Base-by-base conservation (phyloP, 2,113 vertebrate species). In the Dissostichus mawsoni region DNA sequence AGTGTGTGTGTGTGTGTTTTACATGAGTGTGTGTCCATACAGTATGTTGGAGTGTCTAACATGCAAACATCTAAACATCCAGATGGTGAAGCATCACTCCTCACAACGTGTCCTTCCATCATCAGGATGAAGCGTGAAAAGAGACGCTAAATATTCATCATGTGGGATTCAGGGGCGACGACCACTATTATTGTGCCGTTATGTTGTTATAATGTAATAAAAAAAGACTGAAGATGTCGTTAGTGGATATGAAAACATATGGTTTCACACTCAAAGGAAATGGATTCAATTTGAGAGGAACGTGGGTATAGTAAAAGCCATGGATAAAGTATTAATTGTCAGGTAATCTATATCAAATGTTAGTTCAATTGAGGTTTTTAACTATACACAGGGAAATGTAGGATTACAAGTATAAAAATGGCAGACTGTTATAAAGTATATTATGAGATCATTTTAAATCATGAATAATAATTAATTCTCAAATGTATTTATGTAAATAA, bases 1-100 rank as follows among this genome's bases (percentile, higher is more conserved):
- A 69, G 74, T 20, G 62, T 9, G 45, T 50, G 44, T 56, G 78
- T 59, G 59, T 58, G 44, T 69, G 23, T 9, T 58, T 5, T 7
- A 41, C 45, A 65, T 2, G 55, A 25, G 82, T 62, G 81, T 68
- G 58, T 20, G 70, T 74, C 84, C 83, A 85, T 89, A 25, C 25
- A 25, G 25, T 25, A 90, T 87, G 84, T 81, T 57, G 9, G 1
- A 45, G 65, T 78, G 67, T 78, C 55, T 72, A 85, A 81, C 86
- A 81, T 80, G 81, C 74, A 85, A 36, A 63, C 83, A 85, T 90
- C 79, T 73, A 87, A 90, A 85, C 85, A 89, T 78, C 87, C 91
- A 90, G 91, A 92, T 92, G 91, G 91, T 65, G 69, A 51, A 74
- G 75, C 83, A 81, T 87, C 87, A 81, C 74, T 87, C 58, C 8